Evolutionary conservation across 2,888 invertebrate genomes (phyloP).

Genomic region (Parascotia fuliginaria): DNA sequence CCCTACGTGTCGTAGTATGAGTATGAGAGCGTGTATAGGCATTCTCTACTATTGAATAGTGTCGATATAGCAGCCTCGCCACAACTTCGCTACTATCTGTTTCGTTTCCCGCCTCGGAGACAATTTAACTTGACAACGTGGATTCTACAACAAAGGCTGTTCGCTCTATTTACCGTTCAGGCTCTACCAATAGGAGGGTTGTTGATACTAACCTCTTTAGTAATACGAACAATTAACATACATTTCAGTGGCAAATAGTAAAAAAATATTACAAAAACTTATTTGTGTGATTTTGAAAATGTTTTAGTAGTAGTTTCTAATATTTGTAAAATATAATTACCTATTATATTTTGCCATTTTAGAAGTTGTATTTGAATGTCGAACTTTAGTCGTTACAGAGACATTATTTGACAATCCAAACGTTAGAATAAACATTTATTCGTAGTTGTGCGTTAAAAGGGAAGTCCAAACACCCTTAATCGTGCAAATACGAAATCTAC

Average conservation of each 20-base stretch:
- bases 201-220: slow-evolving; percentile 57
- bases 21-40: slow-evolving; percentile 32
- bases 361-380: no score
- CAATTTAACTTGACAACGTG: slow-evolving; percentile 84
- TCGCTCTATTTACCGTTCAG: slow-evolving; percentile 75
- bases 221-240: slow-evolving; percentile 26
- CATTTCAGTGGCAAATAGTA: slow-evolving; percentile 2
- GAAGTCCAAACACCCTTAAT: slow-evolving; percentile 66
- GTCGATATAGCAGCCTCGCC: slow-evolving; percentile 73
- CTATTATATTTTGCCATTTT: no score
- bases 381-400: slow-evolving; percentile 14
- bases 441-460: slow-evolving; percentile 58
- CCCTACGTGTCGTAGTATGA: slow-evolving; percentile 21
- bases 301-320: neutral
- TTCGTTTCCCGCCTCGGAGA: slow-evolving; percentile 81
- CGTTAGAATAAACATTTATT: slow-evolving; percentile 60
- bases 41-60: slow-evolving; percentile 67
- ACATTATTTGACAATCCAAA: slow-evolving; percentile 44
- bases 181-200: slow-evolving; percentile 57
- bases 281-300: neutral
- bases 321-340: no score
- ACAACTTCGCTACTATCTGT: slow-evolving; percentile 82
- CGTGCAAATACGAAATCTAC: slow-evolving; percentile 68
- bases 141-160: slow-evolving; percentile 73
- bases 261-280: neutral